Conservation (phyloP, 2,888 invertebrate species). For the Acanthosepion pharaonis region DNA sequence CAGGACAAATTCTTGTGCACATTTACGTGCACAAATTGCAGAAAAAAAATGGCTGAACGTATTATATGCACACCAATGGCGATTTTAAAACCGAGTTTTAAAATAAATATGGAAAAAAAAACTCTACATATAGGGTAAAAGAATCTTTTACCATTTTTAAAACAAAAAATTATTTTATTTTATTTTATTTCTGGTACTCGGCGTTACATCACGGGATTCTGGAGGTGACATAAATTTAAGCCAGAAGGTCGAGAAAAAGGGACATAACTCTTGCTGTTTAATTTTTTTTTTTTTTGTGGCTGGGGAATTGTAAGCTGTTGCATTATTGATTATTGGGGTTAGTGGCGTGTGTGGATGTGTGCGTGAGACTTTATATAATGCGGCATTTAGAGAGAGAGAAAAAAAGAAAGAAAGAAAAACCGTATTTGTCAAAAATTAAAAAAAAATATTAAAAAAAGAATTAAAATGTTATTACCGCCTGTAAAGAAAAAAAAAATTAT, state of each 20-base stretch:
- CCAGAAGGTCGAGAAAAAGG: background rate
- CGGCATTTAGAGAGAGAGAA: background rate
- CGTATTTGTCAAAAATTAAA: background rate
- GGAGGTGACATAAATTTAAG: background rate
- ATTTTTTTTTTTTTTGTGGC: background rate
- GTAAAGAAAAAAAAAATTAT: background rate
- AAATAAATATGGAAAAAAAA: no score
- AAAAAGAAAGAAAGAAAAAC: background rate
- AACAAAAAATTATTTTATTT: no score
- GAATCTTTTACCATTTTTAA: no score
- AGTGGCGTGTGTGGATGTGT: background rate
- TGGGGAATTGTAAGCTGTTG: background rate
- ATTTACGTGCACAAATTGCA: background rate
- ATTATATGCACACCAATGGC: background rate
- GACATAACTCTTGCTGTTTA: background rate
- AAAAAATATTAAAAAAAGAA: background rate
- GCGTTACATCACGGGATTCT: background rate
- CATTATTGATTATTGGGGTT: background rate
- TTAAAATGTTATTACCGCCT: background rate
- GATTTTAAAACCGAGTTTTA: background rate
- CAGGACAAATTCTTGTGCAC: background rate
- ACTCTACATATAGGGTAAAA: no score
- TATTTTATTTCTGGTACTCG: background rate
- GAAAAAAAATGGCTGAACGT: background rate
- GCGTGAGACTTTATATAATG: background rate